A percentile compares a stretch with the other conserved stretches of the same genome.
These are phyloP conservation scores for Pseudomyrmex gracilis DNA, from an alignment of 1,140 invertebrate genomes.

Conservation along the genomic window DNA sequence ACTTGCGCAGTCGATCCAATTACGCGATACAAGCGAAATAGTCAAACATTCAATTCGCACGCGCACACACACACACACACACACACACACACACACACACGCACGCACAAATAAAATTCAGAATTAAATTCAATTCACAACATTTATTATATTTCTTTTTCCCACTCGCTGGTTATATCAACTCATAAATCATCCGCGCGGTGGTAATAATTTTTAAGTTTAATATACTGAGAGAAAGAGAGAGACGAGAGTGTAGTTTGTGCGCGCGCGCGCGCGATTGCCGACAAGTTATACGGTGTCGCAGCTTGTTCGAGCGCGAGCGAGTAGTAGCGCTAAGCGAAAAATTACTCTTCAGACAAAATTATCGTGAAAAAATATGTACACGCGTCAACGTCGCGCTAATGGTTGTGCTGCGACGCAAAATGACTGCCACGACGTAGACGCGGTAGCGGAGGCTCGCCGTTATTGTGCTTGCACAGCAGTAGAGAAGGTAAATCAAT, in stretches of 20 bases:
- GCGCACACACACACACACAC: too few relatives aligned
- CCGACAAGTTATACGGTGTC: conserved; percentile 32
- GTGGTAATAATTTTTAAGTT: conserved; percentile 10
- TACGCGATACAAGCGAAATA: neutral
- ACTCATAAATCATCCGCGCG: conserved; percentile 2
- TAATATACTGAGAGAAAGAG: neutral
- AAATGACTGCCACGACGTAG: conserved; percentile 48
- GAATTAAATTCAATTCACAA: neutral
- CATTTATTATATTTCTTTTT: neutral
- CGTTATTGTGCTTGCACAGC: conserved; percentile 60
- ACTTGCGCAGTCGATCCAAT: neutral
- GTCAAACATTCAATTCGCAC: neutral
- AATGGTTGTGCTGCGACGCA: conserved; percentile 60
- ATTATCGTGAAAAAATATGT: conserved; percentile 65
- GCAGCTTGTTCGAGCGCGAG: conserved; percentile 31
- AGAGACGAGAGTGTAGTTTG: too few relatives aligned
- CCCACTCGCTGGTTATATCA: neutral
- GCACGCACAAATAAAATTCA: too few relatives aligned
- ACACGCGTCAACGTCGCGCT: conserved; percentile 64
- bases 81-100: too few relatives aligned
- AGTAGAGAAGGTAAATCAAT: conserved; percentile 68
- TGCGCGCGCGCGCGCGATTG: conserved; percentile 11
- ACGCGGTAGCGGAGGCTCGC: conserved; percentile 35
- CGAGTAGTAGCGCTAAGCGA: conserved; percentile 16
- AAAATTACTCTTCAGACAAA: conserved; percentile 65